Evolutionary conservation across 2,888 invertebrate species (phyloP), one percentile per base, ranked within the genome.

Genomic region (Rhaphigaster nebulosa): DNA sequence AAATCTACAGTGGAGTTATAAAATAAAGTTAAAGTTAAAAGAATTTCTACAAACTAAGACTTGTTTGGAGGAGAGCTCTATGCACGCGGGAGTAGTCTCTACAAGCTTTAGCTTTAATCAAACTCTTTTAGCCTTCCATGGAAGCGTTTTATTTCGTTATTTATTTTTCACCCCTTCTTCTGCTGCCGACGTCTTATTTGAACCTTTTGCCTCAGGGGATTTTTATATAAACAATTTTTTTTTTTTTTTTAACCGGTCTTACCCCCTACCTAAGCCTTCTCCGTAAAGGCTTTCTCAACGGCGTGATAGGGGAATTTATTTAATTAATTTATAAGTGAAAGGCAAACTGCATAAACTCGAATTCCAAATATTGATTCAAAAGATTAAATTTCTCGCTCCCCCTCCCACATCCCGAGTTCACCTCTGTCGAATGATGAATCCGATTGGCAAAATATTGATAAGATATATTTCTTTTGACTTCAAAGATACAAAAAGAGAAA

Each of bases 371-470:
- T 84, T 84, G 84, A 84, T 45, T 84, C 84, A 50, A 84, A 84
- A 84, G 84, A 84, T 84, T 84, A 50, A 45, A 84, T 56, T 54
- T 26, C 56, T 34, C 20, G 54, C 88, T 13, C 34, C 34, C 34
- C 54, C 29, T 34, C 29, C 20, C 52, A 29, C 34, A 29, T 34
- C 8, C 34, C 50, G 12, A 18, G 34, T 18, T 6, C 54, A 38
- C 34, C 34, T 38, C 54, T 26, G 56, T 29, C 88, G 26, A 50
- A 50, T 38, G 50, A 56, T 87, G 52, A 65, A 84, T 90, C 88
- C 87, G 65, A 87, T 91, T 91, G 90, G 38, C 38, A 88, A 88
- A 88, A 88, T 88, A 60, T 56, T 56, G 88, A 88, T 88, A 60
- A 88, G 70, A 88, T 88, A 88, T 65, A 88, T 88, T 88, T 88